A percentile compares a stretch with the other conserved stretches of the same genome.
Conservation (phyloP, 1,140 invertebrate genomes). For the Bacillus rossius region DNA sequence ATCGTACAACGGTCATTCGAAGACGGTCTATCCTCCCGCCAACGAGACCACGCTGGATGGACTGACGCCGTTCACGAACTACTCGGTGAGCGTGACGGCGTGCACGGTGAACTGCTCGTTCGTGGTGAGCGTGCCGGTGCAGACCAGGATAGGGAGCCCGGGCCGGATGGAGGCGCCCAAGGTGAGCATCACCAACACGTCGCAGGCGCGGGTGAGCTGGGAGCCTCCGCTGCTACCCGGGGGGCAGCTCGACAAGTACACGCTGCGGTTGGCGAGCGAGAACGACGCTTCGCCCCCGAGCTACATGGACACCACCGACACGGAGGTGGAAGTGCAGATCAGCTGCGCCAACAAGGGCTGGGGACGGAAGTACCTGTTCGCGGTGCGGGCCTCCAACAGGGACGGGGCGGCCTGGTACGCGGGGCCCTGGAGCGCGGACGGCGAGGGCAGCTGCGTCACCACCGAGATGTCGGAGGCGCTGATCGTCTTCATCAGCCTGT, state of each 20-base stretch:
- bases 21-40: not conserved
- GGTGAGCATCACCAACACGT: constrained; percentile 44
- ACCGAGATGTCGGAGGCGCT: no score
- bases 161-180: constrained; percentile 44
- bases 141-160: constrained; percentile 57
- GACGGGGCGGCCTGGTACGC: constrained; percentile 5
- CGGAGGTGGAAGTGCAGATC: constrained; percentile 36
- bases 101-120: constrained; percentile 63
- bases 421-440: no score
- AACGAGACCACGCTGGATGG: constrained; percentile 21
- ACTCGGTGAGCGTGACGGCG: constrained; percentile 58
- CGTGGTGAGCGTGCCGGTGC: constrained; percentile 38
- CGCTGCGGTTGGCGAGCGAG: constrained; percentile 36
- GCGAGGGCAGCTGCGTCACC: no score
- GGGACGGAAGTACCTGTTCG: constrained; percentile 35
- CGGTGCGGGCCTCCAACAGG: constrained; percentile 43
- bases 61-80: constrained; percentile 50
- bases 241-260: constrained; percentile 54
- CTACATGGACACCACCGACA: constrained; percentile 14
- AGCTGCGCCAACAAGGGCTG: constrained; percentile 36
- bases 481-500: no score
- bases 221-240: constrained; percentile 51
- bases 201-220: constrained; percentile 50
- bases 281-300: constrained; percentile 18
- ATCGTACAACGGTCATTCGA: constrained; percentile 35